Percentiles rank a stretch among this genome's conserved stretches.
These are phyloP conservation scores for Caenorhabditis sp. DNA, from an alignment of 2,888 invertebrate species.

Conservation along the genomic window DNA sequence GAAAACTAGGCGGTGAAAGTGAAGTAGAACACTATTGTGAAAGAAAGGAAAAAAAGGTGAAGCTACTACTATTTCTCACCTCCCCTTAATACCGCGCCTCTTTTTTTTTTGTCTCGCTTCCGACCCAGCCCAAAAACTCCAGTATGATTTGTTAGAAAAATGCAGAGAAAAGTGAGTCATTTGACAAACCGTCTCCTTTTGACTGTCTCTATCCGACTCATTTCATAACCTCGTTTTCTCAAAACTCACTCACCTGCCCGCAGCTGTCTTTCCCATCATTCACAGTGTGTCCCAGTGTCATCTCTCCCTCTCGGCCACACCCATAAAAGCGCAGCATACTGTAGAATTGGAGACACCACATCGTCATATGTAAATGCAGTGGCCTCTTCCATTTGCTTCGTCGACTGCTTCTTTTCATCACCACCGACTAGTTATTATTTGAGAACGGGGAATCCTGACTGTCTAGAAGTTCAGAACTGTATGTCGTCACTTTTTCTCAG, in stretches of 20 bases:
- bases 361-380: conserved; percentile 64
- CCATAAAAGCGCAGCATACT: conserved; percentile 64
- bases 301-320: conserved; percentile 57
- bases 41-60: conserved; percentile 31
- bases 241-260: conserved; percentile 60
- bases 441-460: conserved; percentile 10
- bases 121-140: conserved; percentile 37
- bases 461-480: conserved; percentile 42
- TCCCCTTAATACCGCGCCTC: conserved; percentile 39
- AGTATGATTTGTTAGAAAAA: conserved; percentile 15
- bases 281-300: conserved; percentile 40
- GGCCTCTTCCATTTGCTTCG: conserved; percentile 31
- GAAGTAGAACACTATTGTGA: conserved; percentile 55
- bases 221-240: conserved; percentile 47
- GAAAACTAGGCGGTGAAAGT: conserved; percentile 57
- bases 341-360: conserved; percentile 38
- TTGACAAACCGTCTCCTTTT: conserved; percentile 46
- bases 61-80: conserved; percentile 38
- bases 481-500: conserved; percentile 26
- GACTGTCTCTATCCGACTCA: conserved; percentile 25
- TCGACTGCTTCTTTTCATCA: conserved; percentile 15
- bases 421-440: conserved; percentile 57
- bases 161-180: conserved; percentile 50
- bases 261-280: conserved; percentile 64
- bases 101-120: conserved; percentile 19